Evolutionary conservation across 2,888 invertebrate species (phyloP).

Genomic region (Apantesis nais): DNA sequence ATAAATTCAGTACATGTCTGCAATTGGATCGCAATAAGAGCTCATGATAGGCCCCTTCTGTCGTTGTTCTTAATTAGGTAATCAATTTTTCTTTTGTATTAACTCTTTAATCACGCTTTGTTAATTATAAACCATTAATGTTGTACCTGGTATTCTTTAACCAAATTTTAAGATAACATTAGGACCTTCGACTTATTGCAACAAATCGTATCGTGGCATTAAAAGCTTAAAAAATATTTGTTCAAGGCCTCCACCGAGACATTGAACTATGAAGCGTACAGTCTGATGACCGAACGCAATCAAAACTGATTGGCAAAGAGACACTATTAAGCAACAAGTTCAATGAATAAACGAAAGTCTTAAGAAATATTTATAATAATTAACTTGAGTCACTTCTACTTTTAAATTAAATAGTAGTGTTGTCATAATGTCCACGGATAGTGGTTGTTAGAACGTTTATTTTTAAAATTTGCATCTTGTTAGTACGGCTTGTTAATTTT

Average conservation of each 20-base stretch:
- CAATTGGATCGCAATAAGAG: too few species aligned
- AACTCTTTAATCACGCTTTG: not conserved
- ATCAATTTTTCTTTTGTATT: not conserved
- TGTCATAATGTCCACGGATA: not conserved
- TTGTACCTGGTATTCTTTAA: constrained; percentile 14
- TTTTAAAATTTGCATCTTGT: not conserved
- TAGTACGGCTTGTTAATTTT: not conserved
- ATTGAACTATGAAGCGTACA: constrained; percentile 68
- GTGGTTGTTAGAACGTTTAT: not conserved
- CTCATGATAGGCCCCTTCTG: too few species aligned
- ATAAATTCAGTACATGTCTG: too few species aligned
- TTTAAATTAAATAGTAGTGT: constrained; percentile 7
- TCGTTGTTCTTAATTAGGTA: not conserved
- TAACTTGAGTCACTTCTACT: constrained; percentile 13
- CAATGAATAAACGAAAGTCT: constrained; percentile 57
- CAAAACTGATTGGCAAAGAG: constrained; percentile 60
- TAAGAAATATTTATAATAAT: constrained; percentile 38
- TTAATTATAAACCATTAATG: not conserved
- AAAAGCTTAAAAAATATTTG: constrained; percentile 45
- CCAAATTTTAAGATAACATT: constrained; percentile 17
- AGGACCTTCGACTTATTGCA: constrained; percentile 39
- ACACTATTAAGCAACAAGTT: constrained; percentile 58
- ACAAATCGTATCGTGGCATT: constrained; percentile 42
- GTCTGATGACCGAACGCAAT: constrained; percentile 67
- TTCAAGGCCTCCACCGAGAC: constrained; percentile 64